Conservation (phyloP, 2,113 vertebrate genomes). For the Syngnathoides biaculeatus region DNA sequence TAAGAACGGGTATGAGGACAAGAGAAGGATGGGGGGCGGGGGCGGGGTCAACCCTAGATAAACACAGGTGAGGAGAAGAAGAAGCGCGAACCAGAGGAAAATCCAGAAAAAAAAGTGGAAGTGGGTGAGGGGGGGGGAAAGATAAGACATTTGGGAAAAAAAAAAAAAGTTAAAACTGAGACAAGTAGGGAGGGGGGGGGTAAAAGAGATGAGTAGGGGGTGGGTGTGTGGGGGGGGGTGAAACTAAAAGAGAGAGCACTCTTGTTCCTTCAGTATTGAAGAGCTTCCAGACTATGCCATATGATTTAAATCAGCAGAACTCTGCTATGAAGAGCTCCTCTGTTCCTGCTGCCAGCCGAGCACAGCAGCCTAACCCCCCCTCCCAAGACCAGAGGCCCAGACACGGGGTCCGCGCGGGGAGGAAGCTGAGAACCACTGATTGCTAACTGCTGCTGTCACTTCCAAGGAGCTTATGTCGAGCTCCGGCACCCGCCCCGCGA, state of each 20-base stretch:
- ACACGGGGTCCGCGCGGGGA: conserved; percentile 60
- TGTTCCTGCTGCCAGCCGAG: conserved; percentile 81
- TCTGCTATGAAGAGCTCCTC: conserved; percentile 82
- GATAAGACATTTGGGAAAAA: conserved; percentile 68
- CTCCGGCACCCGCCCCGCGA: conserved; percentile 62
- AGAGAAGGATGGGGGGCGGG: conserved; percentile 23
- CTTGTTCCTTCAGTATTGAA: conserved; percentile 75
- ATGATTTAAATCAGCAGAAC: conserved; percentile 87
- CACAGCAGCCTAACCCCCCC: conserved; percentile 70
- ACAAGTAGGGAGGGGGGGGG: conserved; percentile 39
- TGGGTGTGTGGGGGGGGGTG: conserved; percentile 35
- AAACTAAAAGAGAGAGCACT: conserved; percentile 58
- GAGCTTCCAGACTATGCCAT: conserved; percentile 79
- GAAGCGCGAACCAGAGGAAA: conserved; percentile 45
- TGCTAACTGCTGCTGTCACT: conserved; percentile 67
- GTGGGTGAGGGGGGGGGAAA: conserved; percentile 58
- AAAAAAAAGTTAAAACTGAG: conserved; percentile 66
- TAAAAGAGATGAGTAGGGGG: conserved; percentile 7
- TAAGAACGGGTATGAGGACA: conserved; percentile 46
- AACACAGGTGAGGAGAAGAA: conserved; percentile 47
- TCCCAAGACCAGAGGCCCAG: conserved; percentile 69
- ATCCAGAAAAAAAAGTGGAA: conserved; percentile 55
- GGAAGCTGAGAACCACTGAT: conserved; percentile 67
- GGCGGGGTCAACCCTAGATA: conserved; percentile 34
- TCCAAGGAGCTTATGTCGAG: conserved; percentile 66